Percentiles rank a stretch among this genome's conserved stretches.
Conservation (phyloP, 2,888 invertebrate genomes). For the Stenodema calcarata region DNA sequence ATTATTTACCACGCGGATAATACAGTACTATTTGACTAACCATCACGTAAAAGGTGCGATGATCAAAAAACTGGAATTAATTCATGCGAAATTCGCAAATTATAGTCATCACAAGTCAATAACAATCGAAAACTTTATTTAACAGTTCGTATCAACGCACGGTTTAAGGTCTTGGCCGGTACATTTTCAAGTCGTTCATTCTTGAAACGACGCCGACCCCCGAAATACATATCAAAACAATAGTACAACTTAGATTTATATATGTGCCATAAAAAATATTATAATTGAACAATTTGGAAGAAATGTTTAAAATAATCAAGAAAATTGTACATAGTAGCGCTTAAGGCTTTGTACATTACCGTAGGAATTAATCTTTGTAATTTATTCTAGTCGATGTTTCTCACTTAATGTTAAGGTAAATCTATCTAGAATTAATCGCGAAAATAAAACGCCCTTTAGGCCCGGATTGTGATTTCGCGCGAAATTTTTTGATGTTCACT, state of each 20-base stretch:
- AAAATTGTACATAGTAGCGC: neutral
- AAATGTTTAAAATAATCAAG: neutral
- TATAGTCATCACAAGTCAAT: too few species aligned
- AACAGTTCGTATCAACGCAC: too few species aligned
- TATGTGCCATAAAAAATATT: slow-evolving; percentile 33
- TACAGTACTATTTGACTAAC: too few species aligned
- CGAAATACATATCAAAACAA: slow-evolving; percentile 24
- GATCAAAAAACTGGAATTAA: too few species aligned
- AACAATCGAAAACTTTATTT: too few species aligned
- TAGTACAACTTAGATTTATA: slow-evolving; percentile 35
- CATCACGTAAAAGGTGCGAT: too few species aligned
- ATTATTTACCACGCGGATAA: too few species aligned
- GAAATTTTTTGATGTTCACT: neutral
- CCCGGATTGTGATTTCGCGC: neutral
- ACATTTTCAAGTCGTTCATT: neutral
- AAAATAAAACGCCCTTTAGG: neutral
- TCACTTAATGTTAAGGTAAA: neutral
- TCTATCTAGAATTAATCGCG: neutral
- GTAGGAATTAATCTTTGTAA: neutral
- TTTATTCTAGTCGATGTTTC: slow-evolving; percentile 29
- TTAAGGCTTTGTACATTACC: slow-evolving; percentile 24
- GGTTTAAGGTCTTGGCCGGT: too few species aligned
- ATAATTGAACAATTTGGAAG: neutral
- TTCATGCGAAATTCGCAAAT: too few species aligned
- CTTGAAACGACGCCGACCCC: neutral